Conservation (phyloP, 2,888 invertebrate genomes). For the Corythucha ciliata region DNA sequence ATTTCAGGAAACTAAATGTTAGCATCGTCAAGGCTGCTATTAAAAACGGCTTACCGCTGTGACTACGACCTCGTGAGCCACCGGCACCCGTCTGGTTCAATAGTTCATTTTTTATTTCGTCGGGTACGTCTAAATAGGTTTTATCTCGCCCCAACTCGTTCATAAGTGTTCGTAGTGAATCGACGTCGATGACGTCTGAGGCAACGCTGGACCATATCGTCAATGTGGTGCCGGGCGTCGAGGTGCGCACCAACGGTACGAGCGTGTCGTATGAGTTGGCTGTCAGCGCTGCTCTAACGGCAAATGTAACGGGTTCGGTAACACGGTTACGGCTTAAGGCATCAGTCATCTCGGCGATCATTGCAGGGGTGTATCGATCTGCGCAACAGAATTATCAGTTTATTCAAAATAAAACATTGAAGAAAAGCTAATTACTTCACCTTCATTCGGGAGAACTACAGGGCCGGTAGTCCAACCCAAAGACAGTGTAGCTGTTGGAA, state of each 20-base stretch:
- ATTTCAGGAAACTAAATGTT: too few species aligned
- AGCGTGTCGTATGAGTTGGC: slow-evolving; percentile 56
- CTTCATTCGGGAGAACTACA: too few species aligned
- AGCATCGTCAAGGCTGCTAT: too few species aligned
- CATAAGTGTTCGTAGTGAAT: slow-evolving; percentile 54
- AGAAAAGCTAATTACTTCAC: not conserved
- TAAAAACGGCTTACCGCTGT: too few species aligned
- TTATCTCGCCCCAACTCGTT: slow-evolving; percentile 54
- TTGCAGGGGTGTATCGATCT: slow-evolving; percentile 52
- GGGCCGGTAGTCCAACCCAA: slow-evolving; percentile 83
- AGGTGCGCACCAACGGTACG: slow-evolving; percentile 48
- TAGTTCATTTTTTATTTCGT: slow-evolving; percentile 45
- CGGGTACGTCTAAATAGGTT: slow-evolving; percentile 70
- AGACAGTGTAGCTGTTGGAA: slow-evolving; percentile 60
- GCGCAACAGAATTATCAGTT: too few species aligned
- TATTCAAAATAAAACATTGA: slow-evolving; percentile 8
- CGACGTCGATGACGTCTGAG: slow-evolving; percentile 57
- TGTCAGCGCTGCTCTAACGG: slow-evolving; percentile 61
- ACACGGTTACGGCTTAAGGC: slow-evolving; percentile 48
- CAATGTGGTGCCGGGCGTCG: slow-evolving; percentile 49
- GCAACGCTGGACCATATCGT: slow-evolving; percentile 66
- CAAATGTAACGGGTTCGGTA: slow-evolving; percentile 67
- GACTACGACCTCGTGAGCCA: too few species aligned
- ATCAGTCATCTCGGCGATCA: slow-evolving; percentile 61
- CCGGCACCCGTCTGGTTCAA: too few species aligned